Base-by-base conservation (phyloP, 2,888 invertebrate genomes). In the Aspidiotus destructor region DNA sequence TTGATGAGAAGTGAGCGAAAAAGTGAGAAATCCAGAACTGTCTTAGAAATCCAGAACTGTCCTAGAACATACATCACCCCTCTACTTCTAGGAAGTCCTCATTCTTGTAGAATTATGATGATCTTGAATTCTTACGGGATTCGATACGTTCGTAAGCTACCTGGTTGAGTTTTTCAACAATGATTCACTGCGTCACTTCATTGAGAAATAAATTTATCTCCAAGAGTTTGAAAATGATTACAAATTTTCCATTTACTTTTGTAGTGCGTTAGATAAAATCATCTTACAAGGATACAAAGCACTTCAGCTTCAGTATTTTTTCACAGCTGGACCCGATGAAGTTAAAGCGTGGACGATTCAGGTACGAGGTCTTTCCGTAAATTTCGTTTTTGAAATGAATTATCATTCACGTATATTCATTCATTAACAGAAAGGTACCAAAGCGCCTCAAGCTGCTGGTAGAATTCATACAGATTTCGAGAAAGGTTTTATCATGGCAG, bases 401-500 rank as follows among this genome's bases (percentile, higher is more conserved):
- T 42, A 62, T 28, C 28, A 28, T 28, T 28, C 28, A 28, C 28
- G 53, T 17, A 6, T 11, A 48, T 13, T 5, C 15, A 52, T 41
- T 17, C 53, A 41, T 42, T 9, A 16, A n/a, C 79, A 96, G 91
- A 94, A 92, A 86, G 94, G 93, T 70, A 92, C 96, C 0, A 98
- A 97, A 78, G 99, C 99, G 0, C 99, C 99, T 0, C 95, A 96
- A 78, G 99, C 99, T 10, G 99, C 98, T 13, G 99, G 99, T 1
- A 86, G 88, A 75, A 99, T 99, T 78, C 99, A 99, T 80, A 96
- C 98, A 0, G 99, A 99, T 79, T 99, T 99, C 79, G 99, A 99
- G 79, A 98, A 97, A 78, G 99, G 99, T 58, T 99, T 99, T 81
- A 99, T 99, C 73, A 99, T 99, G 98, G 98, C 98, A 15, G 98